Percentiles rank a stretch among this genome's conserved stretches.
These are phyloP conservation scores for Cheirogaleus medius DNA, from an alignment of 2,113 vertebrate species.

Conservation along the genomic window DNA sequence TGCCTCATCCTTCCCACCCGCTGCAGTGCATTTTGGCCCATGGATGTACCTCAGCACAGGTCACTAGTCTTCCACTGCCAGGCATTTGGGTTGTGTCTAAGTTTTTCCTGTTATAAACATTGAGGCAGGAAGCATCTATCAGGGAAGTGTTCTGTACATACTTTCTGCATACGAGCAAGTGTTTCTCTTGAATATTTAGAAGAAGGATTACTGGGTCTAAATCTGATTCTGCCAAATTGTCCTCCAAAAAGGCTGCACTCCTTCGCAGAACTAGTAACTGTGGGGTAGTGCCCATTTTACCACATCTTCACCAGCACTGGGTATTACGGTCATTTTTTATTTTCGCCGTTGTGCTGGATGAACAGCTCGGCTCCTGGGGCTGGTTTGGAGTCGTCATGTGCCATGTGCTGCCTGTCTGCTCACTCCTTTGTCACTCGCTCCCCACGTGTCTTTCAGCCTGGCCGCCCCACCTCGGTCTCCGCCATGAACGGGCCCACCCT, in stretches of 20 bases:
- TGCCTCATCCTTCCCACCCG: background rate
- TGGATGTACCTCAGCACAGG: too few species aligned
- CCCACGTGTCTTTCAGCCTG: conserved; percentile 84
- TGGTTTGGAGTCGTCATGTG: accelerated
- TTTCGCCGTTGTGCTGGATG: background rate
- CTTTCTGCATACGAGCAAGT: background rate
- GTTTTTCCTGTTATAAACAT: background rate
- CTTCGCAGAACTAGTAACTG: accelerated
- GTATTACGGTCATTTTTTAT: background rate
- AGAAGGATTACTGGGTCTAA: background rate
- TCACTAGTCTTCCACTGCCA: background rate
- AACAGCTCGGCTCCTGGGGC: background rate
- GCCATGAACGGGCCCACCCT: conserved; percentile 97
- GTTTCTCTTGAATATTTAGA: background rate
- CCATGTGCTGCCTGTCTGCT: accelerated
- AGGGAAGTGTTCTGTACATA: background rate
- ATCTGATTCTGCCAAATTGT: background rate
- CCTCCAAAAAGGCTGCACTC: background rate
- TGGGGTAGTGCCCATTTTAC: background rate
- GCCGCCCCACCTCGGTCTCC: conserved; percentile 89
- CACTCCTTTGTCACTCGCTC: background rate
- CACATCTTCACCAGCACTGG: background rate
- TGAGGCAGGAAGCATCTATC: background rate
- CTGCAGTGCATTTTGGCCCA: background rate
- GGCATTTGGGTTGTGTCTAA: background rate